phyloP scores from a whole-genome alignment of 2,797 vertebrate species.

The Coendou prehensilis region DNA sequence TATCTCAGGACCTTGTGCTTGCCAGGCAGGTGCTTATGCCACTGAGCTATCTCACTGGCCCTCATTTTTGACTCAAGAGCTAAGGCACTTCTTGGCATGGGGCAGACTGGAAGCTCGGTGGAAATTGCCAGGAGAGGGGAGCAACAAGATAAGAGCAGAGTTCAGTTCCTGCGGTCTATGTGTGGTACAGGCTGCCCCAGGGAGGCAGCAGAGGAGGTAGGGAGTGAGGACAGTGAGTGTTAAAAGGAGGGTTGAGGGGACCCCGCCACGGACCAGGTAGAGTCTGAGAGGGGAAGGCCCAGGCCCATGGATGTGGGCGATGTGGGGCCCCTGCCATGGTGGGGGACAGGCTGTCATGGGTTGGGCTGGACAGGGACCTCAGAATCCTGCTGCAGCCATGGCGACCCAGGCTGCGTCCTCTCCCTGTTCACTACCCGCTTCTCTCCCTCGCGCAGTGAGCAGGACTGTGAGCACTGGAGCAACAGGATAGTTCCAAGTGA shows the following conservation, averaged over 20 bases:
- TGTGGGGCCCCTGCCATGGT: background rate
- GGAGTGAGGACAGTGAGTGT: background rate
- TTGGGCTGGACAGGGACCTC: too few species aligned
- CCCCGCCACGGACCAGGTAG: background rate
- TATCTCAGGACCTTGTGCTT: too few species aligned
- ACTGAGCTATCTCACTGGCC: too few species aligned
- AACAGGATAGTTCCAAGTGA: constrained; percentile 55
- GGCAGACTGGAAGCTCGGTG: background rate
- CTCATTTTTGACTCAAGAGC: background rate
- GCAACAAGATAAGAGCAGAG: background rate
- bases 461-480: constrained; percentile 19
- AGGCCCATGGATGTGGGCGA: background rate
- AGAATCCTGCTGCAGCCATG: background rate
- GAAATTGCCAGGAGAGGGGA: background rate
- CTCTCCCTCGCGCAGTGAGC: constrained; percentile 10
- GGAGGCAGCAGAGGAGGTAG: background rate
- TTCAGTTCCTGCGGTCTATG: background rate
- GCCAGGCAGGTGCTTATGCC: too few species aligned
- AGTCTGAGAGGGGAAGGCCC: too few species aligned
- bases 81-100: background rate
- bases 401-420: background rate
- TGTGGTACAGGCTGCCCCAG: background rate
- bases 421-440: background rate
- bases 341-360: background rate
- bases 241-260: background rate